Conservation (phyloP, 1,140 invertebrate genomes). For the Lepidurus arcticus region DNA sequence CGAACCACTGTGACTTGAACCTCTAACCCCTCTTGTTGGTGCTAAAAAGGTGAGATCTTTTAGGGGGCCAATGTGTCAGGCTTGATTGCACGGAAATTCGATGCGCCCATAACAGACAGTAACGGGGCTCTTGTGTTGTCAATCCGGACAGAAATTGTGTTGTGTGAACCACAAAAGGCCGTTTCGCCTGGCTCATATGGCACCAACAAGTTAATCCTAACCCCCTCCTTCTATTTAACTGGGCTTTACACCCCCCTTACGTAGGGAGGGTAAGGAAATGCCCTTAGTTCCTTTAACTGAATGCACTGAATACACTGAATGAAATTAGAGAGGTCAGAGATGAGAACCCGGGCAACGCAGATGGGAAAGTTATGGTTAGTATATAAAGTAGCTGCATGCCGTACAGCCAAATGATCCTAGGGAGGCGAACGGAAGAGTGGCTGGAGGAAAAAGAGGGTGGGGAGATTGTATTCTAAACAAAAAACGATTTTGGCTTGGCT, state of each 20-base stretch:
- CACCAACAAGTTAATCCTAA: background rate
- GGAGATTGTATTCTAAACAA: background rate
- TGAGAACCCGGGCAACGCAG: background rate
- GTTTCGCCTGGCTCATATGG: background rate
- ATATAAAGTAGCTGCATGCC: background rate
- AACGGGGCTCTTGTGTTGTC: background rate
- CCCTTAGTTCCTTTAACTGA: background rate
- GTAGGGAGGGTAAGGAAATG: background rate
- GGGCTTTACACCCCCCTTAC: too few relatives aligned
- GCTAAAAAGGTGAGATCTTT: background rate
- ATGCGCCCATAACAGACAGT: background rate
- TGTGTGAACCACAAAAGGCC: background rate
- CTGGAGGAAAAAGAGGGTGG: too few relatives aligned
- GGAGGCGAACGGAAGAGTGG: too few relatives aligned
- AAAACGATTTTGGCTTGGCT: background rate
- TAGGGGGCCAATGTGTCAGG: background rate
- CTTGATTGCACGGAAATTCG: slow-evolving; percentile 4
- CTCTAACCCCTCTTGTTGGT: too few relatives aligned
- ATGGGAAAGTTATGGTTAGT: background rate
- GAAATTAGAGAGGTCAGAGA: slow-evolving; percentile 10
- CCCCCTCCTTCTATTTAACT: background rate
- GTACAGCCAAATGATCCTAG: too few relatives aligned
- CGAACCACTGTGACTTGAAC: too few relatives aligned
- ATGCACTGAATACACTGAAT: background rate
- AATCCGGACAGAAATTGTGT: background rate